Percentiles rank a stretch among this genome's conserved stretches.
Evolutionary conservation across 92 coral and sea anemone genomes (phyloP).

Genomic region (Pocillopora grandis): DNA sequence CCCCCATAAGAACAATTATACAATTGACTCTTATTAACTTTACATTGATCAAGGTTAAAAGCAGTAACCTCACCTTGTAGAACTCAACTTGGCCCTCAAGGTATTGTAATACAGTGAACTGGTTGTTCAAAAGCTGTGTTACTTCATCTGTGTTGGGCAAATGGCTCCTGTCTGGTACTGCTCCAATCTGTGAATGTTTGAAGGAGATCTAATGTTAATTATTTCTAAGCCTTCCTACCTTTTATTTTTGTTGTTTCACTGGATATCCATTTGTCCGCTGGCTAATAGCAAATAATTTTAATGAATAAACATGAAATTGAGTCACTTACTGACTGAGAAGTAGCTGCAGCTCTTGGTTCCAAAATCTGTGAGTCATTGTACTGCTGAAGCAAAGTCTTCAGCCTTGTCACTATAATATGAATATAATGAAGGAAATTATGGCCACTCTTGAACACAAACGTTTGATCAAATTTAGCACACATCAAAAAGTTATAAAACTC

Average conservation of each 20-base stretch:
- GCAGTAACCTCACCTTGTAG: slow-evolving; percentile 67
- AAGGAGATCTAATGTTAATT: not conserved
- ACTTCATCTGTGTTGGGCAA: slow-evolving; percentile 73
- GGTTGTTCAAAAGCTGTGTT: slow-evolving; percentile 73
- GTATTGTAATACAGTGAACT: slow-evolving; percentile 73
- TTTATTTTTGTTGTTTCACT: too few species aligned
- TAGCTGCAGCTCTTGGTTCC: slow-evolving; percentile 13
- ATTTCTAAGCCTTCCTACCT: not conserved
- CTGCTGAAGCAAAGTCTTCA: slow-evolving; percentile 69
- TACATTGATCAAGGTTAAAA: not conserved
- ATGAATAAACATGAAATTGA: too few species aligned
- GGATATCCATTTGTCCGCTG: too few species aligned
- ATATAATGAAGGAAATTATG: not conserved
- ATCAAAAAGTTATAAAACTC: too few species aligned
- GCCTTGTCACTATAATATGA: slow-evolving; percentile 55
- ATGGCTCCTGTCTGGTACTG: slow-evolving; percentile 9
- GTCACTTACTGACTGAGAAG: slow-evolving; percentile 20
- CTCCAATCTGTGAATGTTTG: too few species aligned
- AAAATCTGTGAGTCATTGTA: slow-evolving; percentile 45
- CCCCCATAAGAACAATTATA: too few species aligned
- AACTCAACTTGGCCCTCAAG: slow-evolving; percentile 83
- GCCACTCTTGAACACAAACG: too few species aligned
- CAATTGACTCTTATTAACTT: too few species aligned
- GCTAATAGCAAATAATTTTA: too few species aligned
- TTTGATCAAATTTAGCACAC: too few species aligned